phyloP scores from a whole-genome alignment of 2,888 invertebrate species.

The Margaritifera margaritifera region DNA sequence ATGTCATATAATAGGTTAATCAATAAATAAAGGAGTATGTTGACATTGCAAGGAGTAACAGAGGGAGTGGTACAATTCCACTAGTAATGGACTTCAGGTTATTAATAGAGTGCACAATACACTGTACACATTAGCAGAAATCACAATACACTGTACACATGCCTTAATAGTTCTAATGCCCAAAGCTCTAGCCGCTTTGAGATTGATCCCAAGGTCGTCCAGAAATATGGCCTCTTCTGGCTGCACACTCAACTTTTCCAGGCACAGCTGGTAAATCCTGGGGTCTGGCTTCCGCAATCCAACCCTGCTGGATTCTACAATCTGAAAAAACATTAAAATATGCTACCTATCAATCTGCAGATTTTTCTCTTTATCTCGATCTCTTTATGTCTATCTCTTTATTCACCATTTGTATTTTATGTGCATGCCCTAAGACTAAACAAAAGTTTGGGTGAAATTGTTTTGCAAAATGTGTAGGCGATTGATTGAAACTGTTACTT shows the following conservation, averaged over 20 bases:
- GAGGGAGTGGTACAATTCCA: too few species aligned
- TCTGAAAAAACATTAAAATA: constrained; percentile 31
- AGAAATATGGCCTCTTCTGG: constrained; percentile 68
- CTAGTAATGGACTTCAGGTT: too few species aligned
- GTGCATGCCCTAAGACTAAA: too few species aligned
- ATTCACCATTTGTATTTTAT: neutral
- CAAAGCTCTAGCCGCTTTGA: constrained; percentile 67
- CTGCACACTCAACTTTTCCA: constrained; percentile 53
- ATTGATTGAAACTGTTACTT: neutral
- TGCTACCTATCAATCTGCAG: too few species aligned
- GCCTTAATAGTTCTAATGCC: constrained; percentile 73
- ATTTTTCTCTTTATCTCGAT: neutral
- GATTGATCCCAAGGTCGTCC: constrained; percentile 72
- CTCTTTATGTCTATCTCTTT: neutral
- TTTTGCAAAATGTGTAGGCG: neutral
- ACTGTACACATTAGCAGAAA: neutral
- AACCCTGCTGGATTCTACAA: constrained; percentile 72
- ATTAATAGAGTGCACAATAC: neutral
- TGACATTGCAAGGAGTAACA: too few species aligned
- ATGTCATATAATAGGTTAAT: too few species aligned
- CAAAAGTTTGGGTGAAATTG: too few species aligned
- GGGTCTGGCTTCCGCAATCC: constrained; percentile 70
- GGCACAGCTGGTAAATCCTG: constrained; percentile 64
- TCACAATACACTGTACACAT: neutral
- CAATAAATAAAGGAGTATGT: too few species aligned